These are phyloP conservation scores for Monochamus saltuarius DNA, from an alignment of 1,140 invertebrate genomes.

Conservation along the genomic window DNA sequence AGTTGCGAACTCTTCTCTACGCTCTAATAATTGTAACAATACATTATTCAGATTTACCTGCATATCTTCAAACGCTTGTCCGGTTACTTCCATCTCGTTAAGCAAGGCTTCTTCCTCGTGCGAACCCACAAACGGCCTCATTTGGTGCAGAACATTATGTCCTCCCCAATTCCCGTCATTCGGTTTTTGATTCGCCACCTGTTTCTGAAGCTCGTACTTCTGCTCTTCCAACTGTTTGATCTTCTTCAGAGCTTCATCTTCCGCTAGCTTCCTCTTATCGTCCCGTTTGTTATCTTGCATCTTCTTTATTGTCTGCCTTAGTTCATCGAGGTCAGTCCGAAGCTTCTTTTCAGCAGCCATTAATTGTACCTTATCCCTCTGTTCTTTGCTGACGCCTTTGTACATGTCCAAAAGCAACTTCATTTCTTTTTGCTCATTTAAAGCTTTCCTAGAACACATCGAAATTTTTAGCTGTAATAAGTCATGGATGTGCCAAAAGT, in stretches of 20 bases:
- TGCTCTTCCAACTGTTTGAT: slow-evolving; percentile 95
- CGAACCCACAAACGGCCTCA: slow-evolving; percentile 65
- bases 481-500: background rate
- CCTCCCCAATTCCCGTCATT: slow-evolving; percentile 60
- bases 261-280: slow-evolving; percentile 87
- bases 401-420: slow-evolving; percentile 96
- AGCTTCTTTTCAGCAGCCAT: slow-evolving; percentile 95
- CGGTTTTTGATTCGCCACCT: slow-evolving; percentile 83
- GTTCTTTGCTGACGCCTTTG: slow-evolving; percentile 94
- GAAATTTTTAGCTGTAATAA: slow-evolving; percentile 9
- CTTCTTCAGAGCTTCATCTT: slow-evolving; percentile 92
- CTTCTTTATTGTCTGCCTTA: slow-evolving; percentile 80
- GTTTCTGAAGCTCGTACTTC: slow-evolving; percentile 79
- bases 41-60: no score
- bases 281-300: slow-evolving; percentile 90
- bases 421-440: slow-evolving; percentile 90
- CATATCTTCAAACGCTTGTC: slow-evolving; percentile 99
- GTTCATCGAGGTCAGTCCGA: slow-evolving; percentile 84
- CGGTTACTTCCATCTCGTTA: slow-evolving; percentile 99
- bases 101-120: slow-evolving; percentile 94
- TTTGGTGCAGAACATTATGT: slow-evolving; percentile 52
- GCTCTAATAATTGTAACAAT: no score
- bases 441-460: slow-evolving; percentile 75
- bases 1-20: no score
- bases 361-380: slow-evolving; percentile 92